These are phyloP conservation scores for Odontocerum albicorne DNA, from an alignment of 2,888 invertebrate species.

Conservation along the genomic window DNA sequence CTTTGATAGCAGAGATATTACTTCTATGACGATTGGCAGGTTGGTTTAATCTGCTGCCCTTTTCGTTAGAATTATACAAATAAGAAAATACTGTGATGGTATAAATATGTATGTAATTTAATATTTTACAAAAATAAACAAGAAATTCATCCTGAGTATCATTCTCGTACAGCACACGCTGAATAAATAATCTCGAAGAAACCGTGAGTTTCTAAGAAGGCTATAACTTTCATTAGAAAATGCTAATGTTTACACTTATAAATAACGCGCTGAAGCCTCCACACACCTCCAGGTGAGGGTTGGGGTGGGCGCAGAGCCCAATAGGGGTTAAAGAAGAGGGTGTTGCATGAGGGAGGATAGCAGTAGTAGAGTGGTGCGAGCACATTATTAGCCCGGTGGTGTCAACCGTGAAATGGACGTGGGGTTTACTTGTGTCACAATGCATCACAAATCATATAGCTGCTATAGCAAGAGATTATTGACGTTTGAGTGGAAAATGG, in stretches of 20 bases:
- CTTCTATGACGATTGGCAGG: no score
- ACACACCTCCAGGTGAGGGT: neutral
- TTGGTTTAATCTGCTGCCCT: no score
- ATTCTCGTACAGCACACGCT: neutral
- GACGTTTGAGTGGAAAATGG: neutral
- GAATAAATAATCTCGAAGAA: conserved; percentile 21
- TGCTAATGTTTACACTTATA: conserved; percentile 37
- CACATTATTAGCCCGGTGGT: conserved; percentile 23
- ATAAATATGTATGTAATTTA: no score
- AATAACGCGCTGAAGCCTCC: conserved; percentile 31
- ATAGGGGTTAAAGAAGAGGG: neutral
- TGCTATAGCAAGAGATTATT: neutral
- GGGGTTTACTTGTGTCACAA: conserved; percentile 11
- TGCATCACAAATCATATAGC: conserved; percentile 25
- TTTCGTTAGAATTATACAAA: no score
- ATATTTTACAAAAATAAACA: no score
- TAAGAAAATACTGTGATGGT: no score
- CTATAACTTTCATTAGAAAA: conserved; percentile 37
- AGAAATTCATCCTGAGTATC: no score
- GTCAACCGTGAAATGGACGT: conserved; percentile 32
- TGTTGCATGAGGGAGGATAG: neutral
- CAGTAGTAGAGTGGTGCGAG: conserved; percentile 1
- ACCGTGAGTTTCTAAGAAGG: conserved; percentile 28
- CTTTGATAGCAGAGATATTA: no score
- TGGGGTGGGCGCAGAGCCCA: conserved; percentile 3